Evolutionary conservation across 2,888 invertebrate genomes (phyloP).

Genomic region (Melangyna quadrimaculata): DNA sequence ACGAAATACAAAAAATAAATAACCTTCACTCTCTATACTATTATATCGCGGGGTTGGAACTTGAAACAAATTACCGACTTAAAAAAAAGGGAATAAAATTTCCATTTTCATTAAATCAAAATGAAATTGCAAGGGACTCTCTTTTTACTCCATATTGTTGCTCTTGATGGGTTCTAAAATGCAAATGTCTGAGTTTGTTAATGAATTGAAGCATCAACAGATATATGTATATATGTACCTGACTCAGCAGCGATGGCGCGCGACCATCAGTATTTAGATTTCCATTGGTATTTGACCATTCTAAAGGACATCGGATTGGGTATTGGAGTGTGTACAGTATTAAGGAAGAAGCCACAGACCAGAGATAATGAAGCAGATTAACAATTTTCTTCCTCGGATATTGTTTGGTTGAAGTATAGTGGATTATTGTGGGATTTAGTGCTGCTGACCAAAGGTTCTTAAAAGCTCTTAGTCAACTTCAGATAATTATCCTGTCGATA

Average conservation of each 20-base stretch:
- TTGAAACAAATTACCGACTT: conserved; percentile 45
- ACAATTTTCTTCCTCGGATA: not conserved
- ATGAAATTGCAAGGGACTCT: conserved; percentile 32
- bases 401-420: not conserved
- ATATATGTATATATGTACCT: conserved; percentile 11
- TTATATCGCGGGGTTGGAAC: conserved; percentile 5
- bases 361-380: conserved; percentile 49
- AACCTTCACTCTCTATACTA: conserved; percentile 18
- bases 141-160: conserved; percentile 35
- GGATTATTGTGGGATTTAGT: not conserved
- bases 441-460: not conserved
- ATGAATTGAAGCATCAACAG: conserved; percentile 47
- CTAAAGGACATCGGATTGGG: not conserved
- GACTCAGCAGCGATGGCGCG: conserved; percentile 25
- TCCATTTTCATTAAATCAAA: conserved; percentile 60
- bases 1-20: conserved; percentile 34
- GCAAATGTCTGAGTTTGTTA: conserved; percentile 11
- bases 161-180: conserved; percentile 31
- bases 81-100: conserved; percentile 52
- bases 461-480: not conserved
- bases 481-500: not conserved
- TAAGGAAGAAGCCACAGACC: conserved; percentile 1
- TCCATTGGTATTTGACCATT: not conserved
- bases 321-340: not conserved
- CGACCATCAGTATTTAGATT: not conserved